phyloP scores from a whole-genome alignment of 1,140 invertebrate genomes.

The Piezodorus guildinii region DNA sequence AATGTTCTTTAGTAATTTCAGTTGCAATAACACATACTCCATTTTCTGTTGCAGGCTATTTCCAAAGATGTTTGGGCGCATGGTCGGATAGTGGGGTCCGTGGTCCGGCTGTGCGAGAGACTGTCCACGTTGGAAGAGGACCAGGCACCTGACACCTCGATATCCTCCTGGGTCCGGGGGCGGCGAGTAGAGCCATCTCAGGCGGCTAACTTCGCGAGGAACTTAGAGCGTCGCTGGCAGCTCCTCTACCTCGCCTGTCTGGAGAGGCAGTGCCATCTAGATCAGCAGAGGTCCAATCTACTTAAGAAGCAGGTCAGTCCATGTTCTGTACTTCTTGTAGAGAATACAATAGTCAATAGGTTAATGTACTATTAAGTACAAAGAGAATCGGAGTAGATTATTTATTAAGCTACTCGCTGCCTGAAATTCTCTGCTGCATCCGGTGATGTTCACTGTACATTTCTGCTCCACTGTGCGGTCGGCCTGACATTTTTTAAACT shows the following conservation, averaged over 20 bases:
- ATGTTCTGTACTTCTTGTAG: too few species aligned
- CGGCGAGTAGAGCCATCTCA: slow-evolving; percentile 20
- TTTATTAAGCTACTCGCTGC: too few species aligned
- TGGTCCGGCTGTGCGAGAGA: slow-evolving; percentile 53
- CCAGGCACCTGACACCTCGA: slow-evolving; percentile 11
- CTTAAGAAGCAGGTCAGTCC: slow-evolving; percentile 32
- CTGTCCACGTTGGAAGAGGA: slow-evolving; percentile 29
- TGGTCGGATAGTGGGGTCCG: slow-evolving; percentile 65
- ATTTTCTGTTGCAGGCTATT: slow-evolving; percentile 51
- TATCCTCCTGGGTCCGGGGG: slow-evolving; percentile 15
- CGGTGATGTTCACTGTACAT: too few species aligned
- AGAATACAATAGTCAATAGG: too few species aligned
- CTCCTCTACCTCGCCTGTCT: slow-evolving; percentile 71
- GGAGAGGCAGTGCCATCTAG: slow-evolving; percentile 78
- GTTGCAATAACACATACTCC: too few species aligned
- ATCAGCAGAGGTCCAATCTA: slow-evolving; percentile 41
- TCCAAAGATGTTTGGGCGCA: slow-evolving; percentile 75
- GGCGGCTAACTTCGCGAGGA: slow-evolving; percentile 35
- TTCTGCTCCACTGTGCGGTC: too few species aligned
- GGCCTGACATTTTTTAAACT: too few species aligned
- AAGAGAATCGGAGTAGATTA: too few species aligned
- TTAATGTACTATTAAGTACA: too few species aligned
- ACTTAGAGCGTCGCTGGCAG: slow-evolving; percentile 75
- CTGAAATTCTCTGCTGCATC: too few species aligned
- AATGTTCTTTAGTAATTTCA: too few species aligned